Conservation (phyloP, 2,888 invertebrate genomes). For the Coecobrya sp. region DNA sequence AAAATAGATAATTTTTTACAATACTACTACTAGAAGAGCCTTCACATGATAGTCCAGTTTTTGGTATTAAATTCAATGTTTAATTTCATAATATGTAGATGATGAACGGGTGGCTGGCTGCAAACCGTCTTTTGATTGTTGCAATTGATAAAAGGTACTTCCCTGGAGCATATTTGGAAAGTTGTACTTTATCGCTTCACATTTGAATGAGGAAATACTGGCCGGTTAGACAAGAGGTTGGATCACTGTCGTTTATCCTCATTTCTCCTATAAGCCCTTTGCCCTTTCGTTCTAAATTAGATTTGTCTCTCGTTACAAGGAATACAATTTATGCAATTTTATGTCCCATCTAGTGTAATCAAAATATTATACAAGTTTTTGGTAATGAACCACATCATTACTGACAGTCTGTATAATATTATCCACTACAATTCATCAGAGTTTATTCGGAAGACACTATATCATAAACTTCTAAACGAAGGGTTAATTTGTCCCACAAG, state of each 20-base stretch:
- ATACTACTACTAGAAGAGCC: neutral
- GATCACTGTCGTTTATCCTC: neutral
- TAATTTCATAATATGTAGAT: neutral
- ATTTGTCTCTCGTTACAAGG: neutral
- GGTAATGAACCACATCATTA: slow-evolving; percentile 3
- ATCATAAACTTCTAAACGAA: neutral
- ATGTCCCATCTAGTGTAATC: neutral
- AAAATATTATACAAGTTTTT: neutral
- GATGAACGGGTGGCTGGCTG: neutral
- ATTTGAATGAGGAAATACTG: neutral
- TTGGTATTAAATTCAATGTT: neutral
- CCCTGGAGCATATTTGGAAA: neutral
- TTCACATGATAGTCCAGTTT: neutral
- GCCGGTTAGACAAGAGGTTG: neutral
- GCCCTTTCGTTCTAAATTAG: neutral
- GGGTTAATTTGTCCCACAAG: neutral
- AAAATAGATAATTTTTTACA: neutral
- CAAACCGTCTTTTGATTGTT: neutral
- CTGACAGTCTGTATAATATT: neutral
- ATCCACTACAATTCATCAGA: neutral
- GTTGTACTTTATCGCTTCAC: neutral
- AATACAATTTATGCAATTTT: neutral
- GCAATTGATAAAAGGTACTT: neutral
- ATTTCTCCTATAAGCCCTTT: neutral
- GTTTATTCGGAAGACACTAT: neutral